phyloP scores from a whole-genome alignment of 2,113 vertebrate genomes.

The Caretta caretta region DNA sequence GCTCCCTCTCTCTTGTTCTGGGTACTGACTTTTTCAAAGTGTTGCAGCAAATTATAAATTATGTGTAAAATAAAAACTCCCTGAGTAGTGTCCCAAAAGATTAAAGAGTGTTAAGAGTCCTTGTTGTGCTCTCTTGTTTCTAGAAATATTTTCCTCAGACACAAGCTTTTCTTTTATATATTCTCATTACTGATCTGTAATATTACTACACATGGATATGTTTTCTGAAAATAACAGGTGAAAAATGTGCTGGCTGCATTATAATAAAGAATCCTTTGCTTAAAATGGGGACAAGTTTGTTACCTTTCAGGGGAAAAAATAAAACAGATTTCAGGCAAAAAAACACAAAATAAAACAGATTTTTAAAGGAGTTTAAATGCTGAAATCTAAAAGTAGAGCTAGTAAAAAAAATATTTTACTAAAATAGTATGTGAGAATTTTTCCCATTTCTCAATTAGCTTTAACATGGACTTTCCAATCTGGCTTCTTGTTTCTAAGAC shows the following conservation, averaged over 20 bases:
- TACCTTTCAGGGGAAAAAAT: background rate
- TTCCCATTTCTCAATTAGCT: background rate
- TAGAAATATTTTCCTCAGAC: background rate
- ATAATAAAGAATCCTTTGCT: background rate
- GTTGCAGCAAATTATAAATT: background rate
- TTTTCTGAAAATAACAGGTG: background rate
- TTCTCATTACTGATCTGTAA: background rate
- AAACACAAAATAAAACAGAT: background rate
- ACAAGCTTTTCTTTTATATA: background rate
- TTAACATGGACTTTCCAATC: background rate
- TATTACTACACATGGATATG: background rate
- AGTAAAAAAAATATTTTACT: background rate
- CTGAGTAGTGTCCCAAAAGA: background rate
- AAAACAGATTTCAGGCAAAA: background rate
- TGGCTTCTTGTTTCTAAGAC: background rate
- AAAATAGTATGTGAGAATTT: background rate
- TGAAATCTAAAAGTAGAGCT: background rate
- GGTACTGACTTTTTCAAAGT: background rate
- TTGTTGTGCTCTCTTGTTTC: background rate
- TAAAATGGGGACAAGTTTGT: rapidly evolving
- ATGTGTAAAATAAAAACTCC: background rate
- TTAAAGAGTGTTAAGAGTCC: background rate
- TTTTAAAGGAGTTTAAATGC: background rate
- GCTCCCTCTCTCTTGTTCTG: background rate
- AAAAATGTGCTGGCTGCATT: background rate